A percentile compares a stretch with the other conserved stretches of the same genome.
phyloP scores from a whole-genome alignment of 2,113 vertebrate species.

The Campylomormyrus numenius region DNA sequence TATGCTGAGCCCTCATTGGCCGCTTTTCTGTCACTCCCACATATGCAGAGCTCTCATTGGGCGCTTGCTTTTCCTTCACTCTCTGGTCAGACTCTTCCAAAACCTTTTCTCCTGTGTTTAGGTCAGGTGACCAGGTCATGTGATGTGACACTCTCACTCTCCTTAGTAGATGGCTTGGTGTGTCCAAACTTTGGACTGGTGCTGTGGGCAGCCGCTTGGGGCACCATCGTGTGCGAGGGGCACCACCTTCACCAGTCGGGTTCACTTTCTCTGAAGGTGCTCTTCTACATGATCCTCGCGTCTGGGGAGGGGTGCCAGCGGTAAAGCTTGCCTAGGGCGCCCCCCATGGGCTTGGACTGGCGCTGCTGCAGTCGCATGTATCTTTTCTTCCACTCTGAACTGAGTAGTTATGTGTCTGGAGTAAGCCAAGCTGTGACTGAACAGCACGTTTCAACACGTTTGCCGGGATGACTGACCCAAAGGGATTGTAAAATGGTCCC shows the following conservation, averaged over 20 bases:
- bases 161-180: background rate
- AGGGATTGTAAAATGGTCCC: background rate
- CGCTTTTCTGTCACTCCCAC: too few species aligned
- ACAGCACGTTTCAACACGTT: background rate
- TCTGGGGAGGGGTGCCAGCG: background rate
- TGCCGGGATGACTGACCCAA: background rate
- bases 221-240: background rate
- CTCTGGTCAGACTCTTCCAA: too few species aligned
- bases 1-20: too few species aligned
- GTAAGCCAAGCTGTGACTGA: background rate
- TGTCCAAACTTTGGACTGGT: background rate
- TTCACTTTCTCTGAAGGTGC: background rate
- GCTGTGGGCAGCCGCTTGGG: background rate
- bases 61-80: too few species aligned
- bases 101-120: background rate
- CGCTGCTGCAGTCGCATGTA: background rate
- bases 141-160: background rate
- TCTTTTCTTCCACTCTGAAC: background rate
- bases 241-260: background rate
- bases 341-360: background rate
- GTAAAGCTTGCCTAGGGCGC: background rate
- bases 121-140: background rate
- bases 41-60: too few species aligned
- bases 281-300: background rate
- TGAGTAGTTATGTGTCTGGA: background rate